phyloP scores from a whole-genome alignment of 2,113 vertebrate species.

The Plotosus lineatus region DNA sequence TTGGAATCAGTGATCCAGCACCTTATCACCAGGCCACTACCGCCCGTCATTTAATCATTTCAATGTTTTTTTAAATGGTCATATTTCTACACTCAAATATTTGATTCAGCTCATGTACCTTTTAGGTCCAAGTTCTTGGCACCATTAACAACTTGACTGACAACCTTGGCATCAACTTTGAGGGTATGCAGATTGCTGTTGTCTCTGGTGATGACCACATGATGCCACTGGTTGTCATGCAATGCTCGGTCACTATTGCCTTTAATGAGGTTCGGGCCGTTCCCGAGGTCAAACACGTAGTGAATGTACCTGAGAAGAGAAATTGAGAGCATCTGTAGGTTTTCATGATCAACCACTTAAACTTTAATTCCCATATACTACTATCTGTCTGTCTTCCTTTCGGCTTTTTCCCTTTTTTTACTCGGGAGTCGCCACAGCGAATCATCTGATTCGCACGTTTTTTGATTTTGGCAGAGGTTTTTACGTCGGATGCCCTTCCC shows the following conservation, averaged over 20 bases:
- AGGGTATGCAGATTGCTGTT: conserved; percentile 96
- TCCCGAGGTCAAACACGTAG: conserved; percentile 98
- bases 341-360: neutral
- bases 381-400: too few species aligned
- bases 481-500: too few species aligned
- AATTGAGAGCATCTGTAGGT: neutral
- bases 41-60: too few species aligned
- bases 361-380: neutral
- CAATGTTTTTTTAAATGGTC: neutral
- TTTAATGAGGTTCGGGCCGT: conserved; percentile 95
- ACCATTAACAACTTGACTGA: conserved; percentile 95
- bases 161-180: conserved; percentile 90
- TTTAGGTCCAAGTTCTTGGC: conserved; percentile 98
- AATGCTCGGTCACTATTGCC: conserved; percentile 91
- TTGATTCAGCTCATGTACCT: conserved; percentile 72
- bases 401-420: too few species aligned
- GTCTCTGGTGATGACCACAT: conserved; percentile 94
- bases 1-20: too few species aligned
- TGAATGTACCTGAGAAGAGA: conserved; percentile 85
- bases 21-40: too few species aligned
- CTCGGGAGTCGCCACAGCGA: too few species aligned
- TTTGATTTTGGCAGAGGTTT: too few species aligned
- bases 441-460: too few species aligned
- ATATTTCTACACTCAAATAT: neutral
- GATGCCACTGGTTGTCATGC: conserved; percentile 99